Evolutionary conservation across 2,113 vertebrate species (phyloP).

Genomic region (Toxotes chatareus): DNA sequence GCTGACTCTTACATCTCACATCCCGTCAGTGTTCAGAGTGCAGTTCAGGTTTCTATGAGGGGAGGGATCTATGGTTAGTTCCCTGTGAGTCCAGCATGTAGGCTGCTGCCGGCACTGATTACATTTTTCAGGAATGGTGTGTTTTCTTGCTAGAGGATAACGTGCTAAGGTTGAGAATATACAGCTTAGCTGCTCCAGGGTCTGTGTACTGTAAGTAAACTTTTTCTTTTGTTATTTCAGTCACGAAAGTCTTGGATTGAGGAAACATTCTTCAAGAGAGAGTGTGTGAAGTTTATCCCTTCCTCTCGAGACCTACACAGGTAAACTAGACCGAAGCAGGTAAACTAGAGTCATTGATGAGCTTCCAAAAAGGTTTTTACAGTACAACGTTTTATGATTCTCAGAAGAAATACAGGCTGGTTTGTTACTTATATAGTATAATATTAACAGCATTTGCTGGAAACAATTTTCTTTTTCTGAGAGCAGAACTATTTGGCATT

Average conservation of each 20-base stretch:
- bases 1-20: background rate
- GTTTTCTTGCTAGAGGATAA: conserved; percentile 17
- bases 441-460: conserved; percentile 26
- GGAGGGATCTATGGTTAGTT: conserved; percentile 9
- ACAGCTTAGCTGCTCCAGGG: background rate
- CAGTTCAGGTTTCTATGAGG: conserved; percentile 1
- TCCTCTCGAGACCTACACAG: conserved; percentile 87
- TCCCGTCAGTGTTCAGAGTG: conserved; percentile 8
- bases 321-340: conserved; percentile 83
- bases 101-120: conserved; percentile 15
- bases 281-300: conserved; percentile 91
- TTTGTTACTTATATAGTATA: background rate
- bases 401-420: conserved; percentile 14
- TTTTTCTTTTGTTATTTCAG: conserved; percentile 78
- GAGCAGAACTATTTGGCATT: conserved; percentile 44
- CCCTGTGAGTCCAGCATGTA: background rate
- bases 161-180: background rate
- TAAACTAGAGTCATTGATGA: conserved; percentile 44
- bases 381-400: conserved; percentile 28
- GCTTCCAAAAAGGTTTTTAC: background rate
- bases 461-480: conserved; percentile 51
- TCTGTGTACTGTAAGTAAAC: conserved; percentile 35
- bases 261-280: conserved; percentile 91
- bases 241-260: conserved; percentile 92
- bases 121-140: background rate